Conservation (phyloP, 2,888 invertebrate genomes). For the Mylabris sibirica region DNA sequence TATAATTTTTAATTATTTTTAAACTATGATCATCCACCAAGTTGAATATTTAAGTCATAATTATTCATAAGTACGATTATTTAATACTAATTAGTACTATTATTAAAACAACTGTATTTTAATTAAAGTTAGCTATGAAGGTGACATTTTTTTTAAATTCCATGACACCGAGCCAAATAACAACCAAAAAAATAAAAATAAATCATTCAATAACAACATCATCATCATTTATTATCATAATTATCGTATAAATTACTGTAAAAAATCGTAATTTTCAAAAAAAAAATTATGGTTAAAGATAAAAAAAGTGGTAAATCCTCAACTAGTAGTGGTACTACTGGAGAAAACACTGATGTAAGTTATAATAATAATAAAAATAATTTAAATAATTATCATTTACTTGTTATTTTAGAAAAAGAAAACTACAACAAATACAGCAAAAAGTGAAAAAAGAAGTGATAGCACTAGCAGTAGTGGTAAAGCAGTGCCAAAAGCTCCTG, state of each 20-base stretch:
- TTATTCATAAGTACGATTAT: too few relatives aligned
- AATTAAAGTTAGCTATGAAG: background rate
- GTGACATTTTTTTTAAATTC: slow-evolving; percentile 25
- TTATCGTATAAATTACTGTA: background rate
- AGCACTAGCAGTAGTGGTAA: slow-evolving; percentile 9
- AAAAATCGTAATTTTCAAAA: too few relatives aligned
- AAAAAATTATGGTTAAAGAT: slow-evolving; percentile 24
- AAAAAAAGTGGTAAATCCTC: slow-evolving; percentile 21
- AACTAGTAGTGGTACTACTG: slow-evolving; percentile 2
- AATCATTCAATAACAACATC: background rate
- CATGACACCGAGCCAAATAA: slow-evolving; percentile 29
- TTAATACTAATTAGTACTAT: too few relatives aligned
- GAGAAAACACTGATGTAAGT: slow-evolving; percentile 23
- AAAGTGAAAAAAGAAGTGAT: slow-evolving; percentile 20
- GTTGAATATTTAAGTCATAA: too few relatives aligned
- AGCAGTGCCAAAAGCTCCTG: slow-evolving; percentile 19
- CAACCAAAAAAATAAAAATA: slow-evolving; percentile 23
- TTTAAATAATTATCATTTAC: too few relatives aligned
- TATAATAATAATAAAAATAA: background rate
- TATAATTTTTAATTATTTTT: too few relatives aligned
- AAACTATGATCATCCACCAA: too few relatives aligned
- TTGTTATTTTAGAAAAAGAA: slow-evolving; percentile 19
- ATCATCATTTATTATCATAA: background rate
- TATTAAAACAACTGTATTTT: too few relatives aligned
- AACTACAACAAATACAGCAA: slow-evolving; percentile 2